Conservation (phyloP, 2,888 invertebrate species). For the Colostygia pectinataria region DNA sequence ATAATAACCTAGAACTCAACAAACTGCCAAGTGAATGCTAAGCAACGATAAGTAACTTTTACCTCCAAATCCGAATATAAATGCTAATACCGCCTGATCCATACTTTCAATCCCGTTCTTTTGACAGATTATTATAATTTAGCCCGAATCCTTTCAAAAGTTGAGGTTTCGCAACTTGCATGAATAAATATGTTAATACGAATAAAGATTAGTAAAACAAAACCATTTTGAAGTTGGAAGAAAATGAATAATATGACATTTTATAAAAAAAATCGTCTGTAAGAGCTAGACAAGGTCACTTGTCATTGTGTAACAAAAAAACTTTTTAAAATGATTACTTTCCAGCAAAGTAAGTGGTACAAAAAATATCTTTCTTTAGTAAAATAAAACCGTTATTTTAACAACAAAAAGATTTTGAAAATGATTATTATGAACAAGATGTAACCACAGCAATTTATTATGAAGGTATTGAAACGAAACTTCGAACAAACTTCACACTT, state of each 20-base stretch:
- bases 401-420: no score
- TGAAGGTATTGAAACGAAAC: slow-evolving; percentile 9
- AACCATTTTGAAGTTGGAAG: background rate
- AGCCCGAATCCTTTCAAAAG: slow-evolving; percentile 68
- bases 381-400: no score
- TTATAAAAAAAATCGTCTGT: no score
- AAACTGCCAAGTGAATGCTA: slow-evolving; percentile 51
- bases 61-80: slow-evolving; percentile 74
- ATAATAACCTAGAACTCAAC: slow-evolving; percentile 26
- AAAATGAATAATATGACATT: background rate
- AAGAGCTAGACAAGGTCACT: no score
- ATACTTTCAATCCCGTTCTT: slow-evolving; percentile 74
- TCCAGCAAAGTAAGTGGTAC: no score
- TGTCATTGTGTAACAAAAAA: no score
- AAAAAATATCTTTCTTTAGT: no score
- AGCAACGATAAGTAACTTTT: slow-evolving; percentile 71
- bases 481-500: slow-evolving; percentile 16
- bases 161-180: slow-evolving; percentile 59
- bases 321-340: no score
- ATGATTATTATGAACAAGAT: background rate
- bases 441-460: background rate
- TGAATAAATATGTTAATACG: slow-evolving; percentile 58
- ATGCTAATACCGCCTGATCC: slow-evolving; percentile 75
- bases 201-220: background rate
- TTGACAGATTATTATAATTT: slow-evolving; percentile 78